Conservation (phyloP, 1,140 invertebrate genomes). For the Zaprionus ghesquierei region DNA sequence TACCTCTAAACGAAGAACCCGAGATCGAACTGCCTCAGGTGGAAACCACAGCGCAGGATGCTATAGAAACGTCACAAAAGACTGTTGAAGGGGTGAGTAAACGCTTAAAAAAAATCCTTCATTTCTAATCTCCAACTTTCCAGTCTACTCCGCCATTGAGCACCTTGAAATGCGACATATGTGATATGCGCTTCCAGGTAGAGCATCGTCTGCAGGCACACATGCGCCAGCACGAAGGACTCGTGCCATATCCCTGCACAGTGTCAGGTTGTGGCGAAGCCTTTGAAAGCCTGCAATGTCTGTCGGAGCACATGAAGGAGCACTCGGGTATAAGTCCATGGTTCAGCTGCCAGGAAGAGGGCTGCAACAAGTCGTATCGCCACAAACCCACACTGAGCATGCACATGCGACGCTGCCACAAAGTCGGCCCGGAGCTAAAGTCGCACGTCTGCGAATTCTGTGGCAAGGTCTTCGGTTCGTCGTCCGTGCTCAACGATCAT, state of each 20-base stretch:
- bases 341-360: conserved; percentile 50
- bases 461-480: conserved; percentile 58
- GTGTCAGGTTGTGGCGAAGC: conserved; percentile 40
- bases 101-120: neutral
- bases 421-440: conserved; percentile 50
- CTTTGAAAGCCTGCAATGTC: conserved; percentile 47
- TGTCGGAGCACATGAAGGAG: conserved; percentile 44
- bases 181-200: conserved; percentile 30
- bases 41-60: neutral
- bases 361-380: conserved; percentile 63
- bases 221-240: conserved; percentile 58
- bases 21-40: conserved; percentile 5
- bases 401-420: conserved; percentile 58
- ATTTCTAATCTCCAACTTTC: neutral
- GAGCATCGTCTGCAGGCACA: conserved; percentile 42
- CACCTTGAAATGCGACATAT: conserved; percentile 50
- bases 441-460: conserved; percentile 71
- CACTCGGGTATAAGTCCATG: conserved; percentile 36
- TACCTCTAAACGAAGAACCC: neutral
- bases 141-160: too few species aligned
- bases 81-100: neutral
- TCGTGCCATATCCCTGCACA: conserved; percentile 59
- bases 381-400: conserved; percentile 61
- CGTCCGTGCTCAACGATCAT: conserved; percentile 64
- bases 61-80: neutral